Evolutionary conservation across 2,888 invertebrate species (phyloP).

Genomic region (Embidobia sp.): DNA sequence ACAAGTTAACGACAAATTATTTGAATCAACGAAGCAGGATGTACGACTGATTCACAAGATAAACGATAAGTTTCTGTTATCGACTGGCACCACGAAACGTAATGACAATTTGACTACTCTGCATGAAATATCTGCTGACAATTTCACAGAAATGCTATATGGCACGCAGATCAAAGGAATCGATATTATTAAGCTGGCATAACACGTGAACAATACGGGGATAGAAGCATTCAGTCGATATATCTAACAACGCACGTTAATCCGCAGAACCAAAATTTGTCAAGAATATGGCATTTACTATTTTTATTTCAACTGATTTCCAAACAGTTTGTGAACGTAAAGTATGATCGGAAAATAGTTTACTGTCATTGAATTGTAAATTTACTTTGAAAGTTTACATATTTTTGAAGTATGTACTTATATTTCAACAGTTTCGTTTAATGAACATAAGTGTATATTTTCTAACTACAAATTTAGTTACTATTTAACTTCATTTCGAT

Average conservation of each 20-base stretch:
- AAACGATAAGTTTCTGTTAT: slow-evolving; percentile 45
- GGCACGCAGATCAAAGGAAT: slow-evolving; percentile 71
- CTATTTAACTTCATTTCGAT: too few species aligned
- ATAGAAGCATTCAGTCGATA: slow-evolving; percentile 67
- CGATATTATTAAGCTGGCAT: slow-evolving; percentile 73
- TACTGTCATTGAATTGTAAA: too few species aligned
- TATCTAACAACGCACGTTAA: slow-evolving; percentile 17
- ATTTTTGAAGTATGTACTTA: too few species aligned
- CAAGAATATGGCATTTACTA: neutral
- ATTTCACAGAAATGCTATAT: slow-evolving; percentile 72
- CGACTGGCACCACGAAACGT: slow-evolving; percentile 34
- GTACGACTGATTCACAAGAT: slow-evolving; percentile 43
- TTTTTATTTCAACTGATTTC: too few species aligned
- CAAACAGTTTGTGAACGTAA: too few species aligned
- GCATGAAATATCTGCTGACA: slow-evolving; percentile 69
- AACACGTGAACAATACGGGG: slow-evolving; percentile 70
- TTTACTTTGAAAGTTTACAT: too few species aligned
- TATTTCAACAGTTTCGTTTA: too few species aligned
- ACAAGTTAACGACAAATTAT: slow-evolving; percentile 16
- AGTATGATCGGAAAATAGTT: too few species aligned
- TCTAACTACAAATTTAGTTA: too few species aligned
- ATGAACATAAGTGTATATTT: too few species aligned
- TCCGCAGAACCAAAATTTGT: slow-evolving; percentile 15
- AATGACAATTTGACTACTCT: slow-evolving; percentile 62
- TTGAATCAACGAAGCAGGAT: slow-evolving; percentile 32